A percentile compares a stretch with the other conserved stretches of the same genome.
These are phyloP conservation scores for Crotalus viridis DNA, from an alignment of 2,113 vertebrate genomes.

Conservation along the genomic window DNA sequence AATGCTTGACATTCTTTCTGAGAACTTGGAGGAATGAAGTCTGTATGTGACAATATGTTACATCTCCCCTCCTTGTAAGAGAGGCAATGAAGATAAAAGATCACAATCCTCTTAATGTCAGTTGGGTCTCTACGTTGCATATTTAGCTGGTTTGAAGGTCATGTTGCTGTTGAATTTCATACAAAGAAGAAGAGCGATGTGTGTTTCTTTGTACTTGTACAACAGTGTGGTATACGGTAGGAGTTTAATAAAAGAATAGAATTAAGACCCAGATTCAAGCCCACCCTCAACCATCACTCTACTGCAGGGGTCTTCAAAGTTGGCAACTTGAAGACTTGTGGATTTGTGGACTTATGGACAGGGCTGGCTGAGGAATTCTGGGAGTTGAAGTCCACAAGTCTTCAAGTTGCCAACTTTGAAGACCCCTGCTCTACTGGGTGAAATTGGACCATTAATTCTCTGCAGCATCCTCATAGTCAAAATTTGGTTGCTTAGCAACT, in stretches of 20 bases:
- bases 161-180: neutral
- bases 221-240: neutral
- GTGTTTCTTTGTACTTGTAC: neutral
- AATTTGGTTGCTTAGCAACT: neutral
- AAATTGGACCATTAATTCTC: neutral
- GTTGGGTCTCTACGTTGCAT: neutral
- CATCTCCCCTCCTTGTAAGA: constrained; percentile 12
- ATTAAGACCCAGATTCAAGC: neutral
- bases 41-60: neutral
- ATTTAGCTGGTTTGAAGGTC: neutral
- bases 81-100: constrained; percentile 15
- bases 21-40: neutral
- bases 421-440: neutral
- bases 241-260: neutral
- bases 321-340: too few species aligned
- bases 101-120: neutral
- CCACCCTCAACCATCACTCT: neutral
- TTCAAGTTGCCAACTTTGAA: too few species aligned
- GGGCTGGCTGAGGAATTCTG: too few species aligned
- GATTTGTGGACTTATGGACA: too few species aligned
- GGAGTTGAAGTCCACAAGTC: too few species aligned
- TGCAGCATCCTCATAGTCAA: neutral
- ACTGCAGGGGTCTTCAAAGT: too few species aligned
- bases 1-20: constrained; percentile 55
- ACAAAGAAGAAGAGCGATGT: neutral